Evolutionary conservation across 2,888 invertebrate species (phyloP).

Genomic region (Dryobotodes eremita): DNA sequence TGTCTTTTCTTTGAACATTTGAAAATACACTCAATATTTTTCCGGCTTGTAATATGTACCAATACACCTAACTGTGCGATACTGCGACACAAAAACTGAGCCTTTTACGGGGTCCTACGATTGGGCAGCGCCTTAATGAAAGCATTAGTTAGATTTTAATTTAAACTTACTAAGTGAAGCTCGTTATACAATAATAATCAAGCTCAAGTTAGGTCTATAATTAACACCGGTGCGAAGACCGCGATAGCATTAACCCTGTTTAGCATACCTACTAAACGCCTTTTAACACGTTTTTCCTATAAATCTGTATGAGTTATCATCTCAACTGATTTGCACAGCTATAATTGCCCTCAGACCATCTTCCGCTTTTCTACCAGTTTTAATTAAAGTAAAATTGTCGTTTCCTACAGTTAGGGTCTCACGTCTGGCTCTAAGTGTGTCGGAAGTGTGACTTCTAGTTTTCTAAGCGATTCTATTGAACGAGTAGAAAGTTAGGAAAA

Average conservation of each 20-base stretch:
- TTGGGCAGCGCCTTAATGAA: neutral
- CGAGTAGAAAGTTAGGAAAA: slow-evolving; percentile 69
- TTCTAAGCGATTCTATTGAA: slow-evolving; percentile 72
- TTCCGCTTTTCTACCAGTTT: slow-evolving; percentile 77
- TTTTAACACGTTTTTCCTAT: slow-evolving; percentile 11
- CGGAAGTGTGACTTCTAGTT: slow-evolving; percentile 79
- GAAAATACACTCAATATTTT: too few species aligned
- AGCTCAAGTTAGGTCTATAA: neutral
- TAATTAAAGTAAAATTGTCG: slow-evolving; percentile 70
- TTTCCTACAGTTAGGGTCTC: slow-evolving; percentile 78
- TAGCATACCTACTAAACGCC: too few species aligned
- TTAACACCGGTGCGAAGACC: neutral
- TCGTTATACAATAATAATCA: neutral
- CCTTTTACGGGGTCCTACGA: too few species aligned
- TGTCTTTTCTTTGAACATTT: too few species aligned
- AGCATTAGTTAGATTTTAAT: neutral
- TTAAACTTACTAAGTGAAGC: neutral
- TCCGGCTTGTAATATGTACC: too few species aligned
- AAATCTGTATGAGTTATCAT: slow-evolving; percentile 30
- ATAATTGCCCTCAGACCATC: slow-evolving; percentile 63
- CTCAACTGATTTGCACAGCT: slow-evolving; percentile 37
- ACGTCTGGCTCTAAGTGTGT: slow-evolving; percentile 70
- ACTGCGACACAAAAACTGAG: too few species aligned
- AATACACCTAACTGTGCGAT: too few species aligned
- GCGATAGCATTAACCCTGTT: neutral